A percentile compares a stretch with the other conserved stretches of the same genome.
Evolutionary conservation across 2,113 vertebrate species (phyloP).

Genomic region (Jaculus jaculus): DNA sequence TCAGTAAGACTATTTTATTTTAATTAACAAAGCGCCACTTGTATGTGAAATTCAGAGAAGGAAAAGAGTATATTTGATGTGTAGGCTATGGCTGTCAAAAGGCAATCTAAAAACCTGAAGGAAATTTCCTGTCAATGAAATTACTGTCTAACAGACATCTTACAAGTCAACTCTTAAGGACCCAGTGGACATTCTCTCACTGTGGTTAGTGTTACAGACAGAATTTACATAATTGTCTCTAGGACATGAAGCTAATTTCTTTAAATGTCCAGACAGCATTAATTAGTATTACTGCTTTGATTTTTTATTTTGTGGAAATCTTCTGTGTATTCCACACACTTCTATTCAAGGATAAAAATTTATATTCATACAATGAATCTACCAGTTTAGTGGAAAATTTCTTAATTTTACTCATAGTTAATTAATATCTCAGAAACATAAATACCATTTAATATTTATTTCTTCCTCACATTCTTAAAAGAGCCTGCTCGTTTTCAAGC

Average conservation of each 20-base stretch:
- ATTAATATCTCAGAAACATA: background rate
- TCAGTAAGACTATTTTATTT: background rate
- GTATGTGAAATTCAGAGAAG: background rate
- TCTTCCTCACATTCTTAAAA: background rate
- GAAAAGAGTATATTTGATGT: background rate
- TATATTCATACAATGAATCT: constrained; percentile 11
- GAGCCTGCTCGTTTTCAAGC: background rate
- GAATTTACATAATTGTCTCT: background rate
- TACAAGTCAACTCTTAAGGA: background rate
- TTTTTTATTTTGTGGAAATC: constrained; percentile 21
- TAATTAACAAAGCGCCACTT: background rate
- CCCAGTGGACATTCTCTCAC: background rate
- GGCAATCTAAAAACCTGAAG: background rate
- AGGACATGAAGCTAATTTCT: background rate
- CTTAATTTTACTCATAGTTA: background rate
- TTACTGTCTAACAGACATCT: fast-evolving
- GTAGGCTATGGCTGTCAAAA: background rate
- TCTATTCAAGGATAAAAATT: constrained; percentile 14
- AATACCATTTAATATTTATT: too few species aligned
- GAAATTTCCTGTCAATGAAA: background rate
- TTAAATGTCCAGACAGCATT: background rate
- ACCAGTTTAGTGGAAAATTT: background rate
- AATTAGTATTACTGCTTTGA: constrained; percentile 25
- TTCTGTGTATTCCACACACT: background rate
- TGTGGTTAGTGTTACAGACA: background rate